These are phyloP conservation scores for Urechis unicinctus DNA, from an alignment of 2,888 invertebrate species.

Conservation along the genomic window DNA sequence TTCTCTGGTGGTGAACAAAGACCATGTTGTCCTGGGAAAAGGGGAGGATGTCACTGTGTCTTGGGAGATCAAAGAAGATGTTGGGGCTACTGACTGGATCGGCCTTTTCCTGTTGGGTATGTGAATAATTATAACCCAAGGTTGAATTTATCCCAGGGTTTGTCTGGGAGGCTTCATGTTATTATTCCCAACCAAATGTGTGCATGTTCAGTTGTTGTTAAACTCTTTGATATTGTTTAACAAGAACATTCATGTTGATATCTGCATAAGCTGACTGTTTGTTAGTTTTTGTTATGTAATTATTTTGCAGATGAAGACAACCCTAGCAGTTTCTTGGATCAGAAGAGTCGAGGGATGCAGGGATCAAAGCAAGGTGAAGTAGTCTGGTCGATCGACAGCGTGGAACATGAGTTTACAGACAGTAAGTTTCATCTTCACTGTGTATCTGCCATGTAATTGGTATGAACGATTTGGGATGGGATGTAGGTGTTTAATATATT, in stretches of 20 bases:
- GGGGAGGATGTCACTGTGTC: not conserved
- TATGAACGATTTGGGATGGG: too few relatives aligned
- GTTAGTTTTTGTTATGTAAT: not conserved
- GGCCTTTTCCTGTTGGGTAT: not conserved
- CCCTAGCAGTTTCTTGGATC: constrained; percentile 45
- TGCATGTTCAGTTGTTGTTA: too few relatives aligned
- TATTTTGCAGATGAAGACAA: constrained; percentile 33
- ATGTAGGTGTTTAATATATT: not conserved
- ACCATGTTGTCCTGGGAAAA: not conserved
- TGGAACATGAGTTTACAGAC: constrained; percentile 41
- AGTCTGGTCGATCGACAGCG: constrained; percentile 45
- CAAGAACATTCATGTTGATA: not conserved
- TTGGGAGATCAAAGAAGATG: not conserved
- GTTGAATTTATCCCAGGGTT: too few relatives aligned
- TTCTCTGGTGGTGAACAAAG: not conserved
- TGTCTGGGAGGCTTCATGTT: too few relatives aligned
- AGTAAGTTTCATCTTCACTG: too few relatives aligned
- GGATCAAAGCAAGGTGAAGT: constrained; percentile 45
- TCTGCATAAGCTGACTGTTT: not conserved
- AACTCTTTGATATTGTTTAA: too few relatives aligned
- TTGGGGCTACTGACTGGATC: not conserved
- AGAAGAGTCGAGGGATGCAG: constrained; percentile 44
- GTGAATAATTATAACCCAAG: too few relatives aligned
- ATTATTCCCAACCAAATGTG: too few relatives aligned
- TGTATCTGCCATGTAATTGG: too few relatives aligned